Percentiles rank a stretch among this genome's conserved stretches.
Evolutionary conservation across 2,888 invertebrate species (phyloP).

Genomic region (Tanytarsus gracilentus): DNA sequence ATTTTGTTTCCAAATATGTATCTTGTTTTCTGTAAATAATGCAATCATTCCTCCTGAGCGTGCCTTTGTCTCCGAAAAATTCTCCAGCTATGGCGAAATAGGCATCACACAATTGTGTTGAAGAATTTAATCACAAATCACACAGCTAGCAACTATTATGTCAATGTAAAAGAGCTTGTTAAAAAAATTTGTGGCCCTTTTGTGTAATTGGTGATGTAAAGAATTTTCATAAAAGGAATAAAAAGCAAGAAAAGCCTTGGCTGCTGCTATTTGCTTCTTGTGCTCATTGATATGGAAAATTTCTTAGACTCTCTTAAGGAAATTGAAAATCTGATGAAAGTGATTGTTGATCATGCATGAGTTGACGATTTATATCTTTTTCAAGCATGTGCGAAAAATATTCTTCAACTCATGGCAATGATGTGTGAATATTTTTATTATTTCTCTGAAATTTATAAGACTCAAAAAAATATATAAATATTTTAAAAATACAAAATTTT

Average conservation of each 20-base stretch:
- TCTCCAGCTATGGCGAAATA: conserved; percentile 10
- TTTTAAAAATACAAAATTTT: no score
- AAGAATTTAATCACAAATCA: conserved; percentile 6
- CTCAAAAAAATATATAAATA: no score
- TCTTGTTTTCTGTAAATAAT: conserved; percentile 28
- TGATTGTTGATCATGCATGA: no score
- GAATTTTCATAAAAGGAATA: no score
- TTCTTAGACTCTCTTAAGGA: no score
- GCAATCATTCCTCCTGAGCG: conserved; percentile 18
- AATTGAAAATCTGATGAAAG: no score
- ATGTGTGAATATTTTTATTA: no score
- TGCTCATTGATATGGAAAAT: conserved; percentile 9
- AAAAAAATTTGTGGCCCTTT: conserved; percentile 16
- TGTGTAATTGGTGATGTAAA: conserved; percentile 25
- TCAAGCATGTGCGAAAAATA: no score
- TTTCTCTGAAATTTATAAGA: no score
- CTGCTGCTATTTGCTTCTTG: neutral
- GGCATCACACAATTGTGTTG: neutral
- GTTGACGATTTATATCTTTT: no score
- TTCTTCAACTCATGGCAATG: no score
- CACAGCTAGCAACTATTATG: conserved; percentile 29
- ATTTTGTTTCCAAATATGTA: conserved; percentile 18
- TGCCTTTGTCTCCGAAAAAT: neutral
- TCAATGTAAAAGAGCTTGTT: conserved; percentile 29
- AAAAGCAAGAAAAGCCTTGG: conserved; percentile 1